Conservation (phyloP, 2,888 invertebrate species). For the Biston betularia region DNA sequence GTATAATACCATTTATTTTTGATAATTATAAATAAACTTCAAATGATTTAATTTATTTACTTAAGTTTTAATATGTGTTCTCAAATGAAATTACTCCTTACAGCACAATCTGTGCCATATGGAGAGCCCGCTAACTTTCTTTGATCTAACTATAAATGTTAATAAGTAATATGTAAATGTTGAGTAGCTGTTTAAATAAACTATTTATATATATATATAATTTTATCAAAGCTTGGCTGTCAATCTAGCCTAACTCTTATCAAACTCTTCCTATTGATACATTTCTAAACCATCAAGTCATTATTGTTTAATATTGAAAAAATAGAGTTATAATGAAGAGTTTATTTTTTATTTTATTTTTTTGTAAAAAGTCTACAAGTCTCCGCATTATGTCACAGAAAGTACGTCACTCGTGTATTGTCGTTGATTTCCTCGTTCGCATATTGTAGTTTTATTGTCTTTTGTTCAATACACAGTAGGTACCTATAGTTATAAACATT, state of each 20-base stretch:
- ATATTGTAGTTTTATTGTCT: slow-evolving; percentile 11
- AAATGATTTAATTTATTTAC: background rate
- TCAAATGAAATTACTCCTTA: too few relatives aligned
- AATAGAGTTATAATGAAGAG: slow-evolving; percentile 58
- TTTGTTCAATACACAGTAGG: background rate
- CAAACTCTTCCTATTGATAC: slow-evolving; percentile 46
- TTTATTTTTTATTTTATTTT: background rate
- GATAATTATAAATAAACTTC: background rate
- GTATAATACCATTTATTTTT: background rate
- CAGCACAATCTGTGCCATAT: too few relatives aligned
- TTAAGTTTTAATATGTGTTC: background rate
- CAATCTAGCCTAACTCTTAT: slow-evolving; percentile 54
- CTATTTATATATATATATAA: too few relatives aligned
- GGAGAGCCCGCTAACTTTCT: too few relatives aligned
- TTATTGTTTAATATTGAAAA: slow-evolving; percentile 58
- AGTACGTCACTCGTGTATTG: background rate
- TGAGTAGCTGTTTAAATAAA: background rate
- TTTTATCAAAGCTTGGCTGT: slow-evolving; percentile 5
- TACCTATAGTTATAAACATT: background rate
- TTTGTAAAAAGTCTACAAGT: background rate
- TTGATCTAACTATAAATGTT: too few relatives aligned
- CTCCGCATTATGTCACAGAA: background rate
- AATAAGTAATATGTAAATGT: too few relatives aligned
- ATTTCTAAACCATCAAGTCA: slow-evolving; percentile 60
- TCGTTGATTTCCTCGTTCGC: background rate